Evolutionary conservation across 2,888 invertebrate genomes (phyloP).

Genomic region (Drosophila merina): DNA sequence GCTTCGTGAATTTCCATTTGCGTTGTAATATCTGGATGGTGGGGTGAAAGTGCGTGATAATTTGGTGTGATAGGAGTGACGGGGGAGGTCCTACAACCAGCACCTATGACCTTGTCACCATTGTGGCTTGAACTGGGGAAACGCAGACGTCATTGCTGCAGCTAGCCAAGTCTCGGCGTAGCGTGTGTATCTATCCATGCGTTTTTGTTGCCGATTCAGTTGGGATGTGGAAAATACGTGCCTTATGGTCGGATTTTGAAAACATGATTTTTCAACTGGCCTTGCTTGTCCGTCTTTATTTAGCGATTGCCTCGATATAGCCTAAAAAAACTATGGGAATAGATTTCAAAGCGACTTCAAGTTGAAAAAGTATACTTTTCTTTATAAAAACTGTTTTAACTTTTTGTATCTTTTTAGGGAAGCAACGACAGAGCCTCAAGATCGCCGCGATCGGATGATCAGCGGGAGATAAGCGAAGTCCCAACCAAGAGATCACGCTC

Average conservation of each 20-base stretch:
- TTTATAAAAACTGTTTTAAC: background rate
- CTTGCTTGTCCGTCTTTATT: background rate
- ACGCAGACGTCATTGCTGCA: conserved; percentile 11
- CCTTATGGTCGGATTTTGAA: background rate
- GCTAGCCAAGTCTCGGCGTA: background rate
- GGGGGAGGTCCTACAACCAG: background rate
- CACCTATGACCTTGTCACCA: conserved; percentile 31
- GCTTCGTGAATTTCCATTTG: background rate
- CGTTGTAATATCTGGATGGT: conserved; percentile 8
- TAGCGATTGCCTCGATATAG: background rate
- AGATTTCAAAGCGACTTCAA: no score
- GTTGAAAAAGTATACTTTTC: no score
- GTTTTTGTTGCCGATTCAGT: conserved; percentile 1
- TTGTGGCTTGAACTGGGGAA: background rate
- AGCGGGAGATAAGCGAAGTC: conserved; percentile 74
- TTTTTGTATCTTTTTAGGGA: conserved; percentile 60
- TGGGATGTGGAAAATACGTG: background rate
- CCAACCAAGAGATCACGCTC: conserved; percentile 79
- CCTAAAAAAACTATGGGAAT: no score
- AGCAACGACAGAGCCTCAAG: conserved; percentile 82
- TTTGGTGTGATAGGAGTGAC: background rate
- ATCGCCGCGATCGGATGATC: conserved; percentile 81
- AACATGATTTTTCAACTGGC: background rate
- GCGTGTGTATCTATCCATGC: conserved; percentile 35
- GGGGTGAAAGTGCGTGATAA: conserved; percentile 3